Evolutionary conservation across 2,797 vertebrate species (phyloP), one percentile per base, ranked within the genome.

Genomic region (Clamator glandarius): DNA sequence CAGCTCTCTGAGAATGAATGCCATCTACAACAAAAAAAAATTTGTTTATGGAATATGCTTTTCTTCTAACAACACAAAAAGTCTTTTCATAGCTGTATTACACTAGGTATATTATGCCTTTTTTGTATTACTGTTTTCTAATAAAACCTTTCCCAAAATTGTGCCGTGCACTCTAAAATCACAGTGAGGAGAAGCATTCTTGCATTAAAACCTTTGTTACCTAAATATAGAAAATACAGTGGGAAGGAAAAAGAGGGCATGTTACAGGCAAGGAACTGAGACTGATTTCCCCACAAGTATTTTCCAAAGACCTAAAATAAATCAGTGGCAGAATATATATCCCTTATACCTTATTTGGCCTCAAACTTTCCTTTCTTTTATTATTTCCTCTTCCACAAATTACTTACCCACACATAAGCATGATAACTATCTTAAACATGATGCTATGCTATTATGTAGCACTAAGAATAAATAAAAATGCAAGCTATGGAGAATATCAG

Each of bases 381-480:
- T 89, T 68, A 85, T 82, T 91, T 75, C 59, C 24, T 88, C 41
- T 86, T 91, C 70, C 46, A 28, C 31, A 25, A 75, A 88, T 81
- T 84, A 83, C 50, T 84, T 63, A 46, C 33, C 31, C 18, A 50
- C 23, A 69, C 14, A 48, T 17, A 51, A 94, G 69, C 29, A 92
- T 68, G 84, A 68, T 76, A 84, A 81, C 61, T 62, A 84, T 72
- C 75, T 80, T 44, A 86, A 52, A 31, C 51, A 50, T 62, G 59
- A 50, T 73, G 39, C 19, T 76, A 12, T 39, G 33, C n/a, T 87
- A 50, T 86, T 86, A 64, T 69, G 33, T 46, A 66, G 36, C 59
- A 75, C 44, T 52, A 61, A 67, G 58, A 51, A 69, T 46, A 48
- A 85, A 93, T 89, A 84, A 95, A 95, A 94, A 75, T 72, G 62